Evolutionary conservation across 2,888 invertebrate genomes (phyloP), one percentile per base, ranked within the genome.

Genomic region (Tanytarsus gracilentus): DNA sequence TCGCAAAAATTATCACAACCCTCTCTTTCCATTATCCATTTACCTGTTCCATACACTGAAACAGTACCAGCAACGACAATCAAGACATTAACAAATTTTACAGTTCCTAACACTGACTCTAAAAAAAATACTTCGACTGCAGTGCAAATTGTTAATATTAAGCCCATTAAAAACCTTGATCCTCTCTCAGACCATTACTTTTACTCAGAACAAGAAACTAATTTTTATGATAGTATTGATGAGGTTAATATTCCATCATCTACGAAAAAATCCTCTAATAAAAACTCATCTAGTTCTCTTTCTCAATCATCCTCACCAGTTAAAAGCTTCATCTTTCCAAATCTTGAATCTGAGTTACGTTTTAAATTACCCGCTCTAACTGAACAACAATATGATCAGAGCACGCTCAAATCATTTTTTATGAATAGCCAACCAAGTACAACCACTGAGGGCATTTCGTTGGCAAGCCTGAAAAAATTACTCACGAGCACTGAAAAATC

Each of bases 201-300:
- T 16, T 36, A 33, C 27, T 52, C 52, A 8, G 52, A 30, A 27
- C 55, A 55, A 25, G 26, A 55, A 8, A 6, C 25, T 25, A 27
- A 40, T 25, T 36, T 25, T 40, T 55, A 53, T 53, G 53, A 53
- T 33, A 53, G 27, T 55, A 40, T 55, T 55, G 39, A 55, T 33
- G 55, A 39, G 16, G 40, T 55, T 40, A 40, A 16, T 27, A 55
- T 55, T 40, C 55, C 55, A 55, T 55, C 55, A 55, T 40, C 39
- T 8, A 27, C 23, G 14, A 73, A 73, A 68, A 69, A 68, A 66
- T 74, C 69, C 65, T 64, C 66, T 66, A 66, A 68, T 68, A 69
- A 71, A 70, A 71, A 72, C 72, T 62, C 62, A 48, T 44, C 55
- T 30, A 33, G 39, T 55, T 33, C 56, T 48, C 49, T 51, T 36